These are phyloP conservation scores for Eupithecia centaureata DNA, from an alignment of 2,888 invertebrate species.

Conservation along the genomic window DNA sequence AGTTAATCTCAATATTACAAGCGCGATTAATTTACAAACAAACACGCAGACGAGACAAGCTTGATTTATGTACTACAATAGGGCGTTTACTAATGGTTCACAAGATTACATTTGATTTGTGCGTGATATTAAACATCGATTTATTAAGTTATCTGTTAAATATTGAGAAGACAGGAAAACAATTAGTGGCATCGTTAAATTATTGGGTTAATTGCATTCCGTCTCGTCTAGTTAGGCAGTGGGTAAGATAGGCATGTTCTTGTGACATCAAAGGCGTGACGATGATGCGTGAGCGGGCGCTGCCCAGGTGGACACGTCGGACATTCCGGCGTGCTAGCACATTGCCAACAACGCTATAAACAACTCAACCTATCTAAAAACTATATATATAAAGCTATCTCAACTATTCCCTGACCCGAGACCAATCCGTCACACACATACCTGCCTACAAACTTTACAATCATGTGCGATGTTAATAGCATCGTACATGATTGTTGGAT, in stretches of 20 bases:
- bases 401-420: constrained; percentile 56
- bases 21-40: constrained; percentile 47
- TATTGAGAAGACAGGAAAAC: constrained; percentile 45
- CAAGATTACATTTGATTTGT: constrained; percentile 38
- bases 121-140: constrained; percentile 38
- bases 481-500: no score
- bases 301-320: constrained; percentile 71
- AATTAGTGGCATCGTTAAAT: constrained; percentile 55
- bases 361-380: no score
- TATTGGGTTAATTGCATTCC: constrained; percentile 62
- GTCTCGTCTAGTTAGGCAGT: constrained; percentile 53
- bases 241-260: constrained; percentile 49
- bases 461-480: constrained; percentile 6
- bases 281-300: constrained; percentile 61
- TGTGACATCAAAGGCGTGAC: constrained; percentile 63
- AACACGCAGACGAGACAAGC: constrained; percentile 44
- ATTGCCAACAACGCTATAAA: constrained; percentile 64
- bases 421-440: constrained; percentile 50
- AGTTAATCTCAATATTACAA: constrained; percentile 45
- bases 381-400: no score
- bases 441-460: constrained; percentile 39
- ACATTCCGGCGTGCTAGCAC: constrained; percentile 59
- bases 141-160: constrained; percentile 34
- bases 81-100: constrained; percentile 41
- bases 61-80: constrained; percentile 45